Conservation (phyloP, 2,888 invertebrate genomes). For the Ophion obscuratus region DNA sequence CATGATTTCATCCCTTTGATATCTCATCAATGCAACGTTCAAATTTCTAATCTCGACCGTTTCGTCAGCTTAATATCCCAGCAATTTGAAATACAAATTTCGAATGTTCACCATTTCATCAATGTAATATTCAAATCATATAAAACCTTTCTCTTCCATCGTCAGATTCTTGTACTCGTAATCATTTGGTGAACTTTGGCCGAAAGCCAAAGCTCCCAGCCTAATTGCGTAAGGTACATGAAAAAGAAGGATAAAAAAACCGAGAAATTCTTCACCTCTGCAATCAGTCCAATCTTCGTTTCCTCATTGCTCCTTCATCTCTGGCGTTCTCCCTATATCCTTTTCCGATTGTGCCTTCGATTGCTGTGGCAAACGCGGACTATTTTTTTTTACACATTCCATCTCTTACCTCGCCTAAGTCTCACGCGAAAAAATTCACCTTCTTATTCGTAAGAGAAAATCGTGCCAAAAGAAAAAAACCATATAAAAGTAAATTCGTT, state of each 20-base stretch:
- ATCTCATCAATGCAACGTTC: too few species aligned
- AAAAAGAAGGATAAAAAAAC: neutral
- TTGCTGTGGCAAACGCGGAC: neutral
- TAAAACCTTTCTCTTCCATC: neutral
- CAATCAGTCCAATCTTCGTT: neutral
- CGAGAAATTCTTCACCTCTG: neutral
- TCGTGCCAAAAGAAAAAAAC: too few species aligned
- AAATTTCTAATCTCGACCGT: too few species aligned
- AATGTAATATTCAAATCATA: conserved; percentile 18
- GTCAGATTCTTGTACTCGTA: conserved; percentile 10
- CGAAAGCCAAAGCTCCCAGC: conserved; percentile 14
- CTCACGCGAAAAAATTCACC: neutral
- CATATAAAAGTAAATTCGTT: neutral
- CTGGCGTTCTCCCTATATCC: neutral
- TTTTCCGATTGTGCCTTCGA: neutral
- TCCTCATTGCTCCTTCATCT: neutral
- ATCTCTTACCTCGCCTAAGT: neutral
- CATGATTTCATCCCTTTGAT: too few species aligned
- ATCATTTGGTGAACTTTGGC: conserved; percentile 34
- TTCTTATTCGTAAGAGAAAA: too few species aligned
- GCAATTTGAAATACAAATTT: too few species aligned
- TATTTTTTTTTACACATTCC: neutral
- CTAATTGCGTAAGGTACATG: conserved; percentile 30
- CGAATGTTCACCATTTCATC: too few species aligned
- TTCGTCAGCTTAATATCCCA: too few species aligned